Percentiles rank a stretch among this genome's conserved stretches.
These are phyloP conservation scores for Picus viridis DNA, from an alignment of 2,797 vertebrate species.

Conservation along the genomic window DNA sequence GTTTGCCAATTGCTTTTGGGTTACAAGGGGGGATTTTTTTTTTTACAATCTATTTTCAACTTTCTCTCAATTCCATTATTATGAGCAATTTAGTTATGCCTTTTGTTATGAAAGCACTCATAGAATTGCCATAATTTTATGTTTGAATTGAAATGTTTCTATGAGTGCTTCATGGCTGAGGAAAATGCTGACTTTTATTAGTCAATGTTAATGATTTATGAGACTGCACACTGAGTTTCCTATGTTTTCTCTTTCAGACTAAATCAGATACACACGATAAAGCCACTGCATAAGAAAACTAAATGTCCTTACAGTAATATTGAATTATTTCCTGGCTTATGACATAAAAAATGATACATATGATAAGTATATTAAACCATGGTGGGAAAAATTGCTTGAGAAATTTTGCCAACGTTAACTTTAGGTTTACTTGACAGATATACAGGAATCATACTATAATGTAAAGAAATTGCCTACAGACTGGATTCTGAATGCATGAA, in stretches of 20 bases:
- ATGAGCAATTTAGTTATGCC: background rate
- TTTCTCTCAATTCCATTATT: background rate
- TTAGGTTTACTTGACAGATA: background rate
- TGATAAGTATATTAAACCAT: background rate
- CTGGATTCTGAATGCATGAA: background rate
- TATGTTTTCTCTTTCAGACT: background rate
- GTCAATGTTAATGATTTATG: background rate
- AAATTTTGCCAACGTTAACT: background rate
- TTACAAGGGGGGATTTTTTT: background rate
- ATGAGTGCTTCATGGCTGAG: background rate
- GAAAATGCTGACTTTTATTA: constrained; percentile 3
- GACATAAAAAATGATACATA: background rate
- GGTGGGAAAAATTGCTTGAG: background rate
- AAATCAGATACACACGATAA: background rate
- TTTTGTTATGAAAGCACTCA: background rate
- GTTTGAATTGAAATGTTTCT: constrained; percentile 23
- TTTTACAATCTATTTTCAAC: background rate
- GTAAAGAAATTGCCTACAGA: background rate
- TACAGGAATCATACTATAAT: background rate
- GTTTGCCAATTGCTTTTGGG: background rate
- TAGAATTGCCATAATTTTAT: background rate
- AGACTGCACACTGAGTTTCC: background rate
- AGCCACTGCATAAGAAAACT: background rate
- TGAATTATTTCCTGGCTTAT: background rate
- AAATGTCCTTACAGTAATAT: background rate